Percentiles rank a stretch among this genome's conserved stretches.
These are phyloP conservation scores for Hemicentrotus pulcherrimus DNA, from an alignment of 35 echinoderm and acorn worm genomes.

Conservation along the genomic window DNA sequence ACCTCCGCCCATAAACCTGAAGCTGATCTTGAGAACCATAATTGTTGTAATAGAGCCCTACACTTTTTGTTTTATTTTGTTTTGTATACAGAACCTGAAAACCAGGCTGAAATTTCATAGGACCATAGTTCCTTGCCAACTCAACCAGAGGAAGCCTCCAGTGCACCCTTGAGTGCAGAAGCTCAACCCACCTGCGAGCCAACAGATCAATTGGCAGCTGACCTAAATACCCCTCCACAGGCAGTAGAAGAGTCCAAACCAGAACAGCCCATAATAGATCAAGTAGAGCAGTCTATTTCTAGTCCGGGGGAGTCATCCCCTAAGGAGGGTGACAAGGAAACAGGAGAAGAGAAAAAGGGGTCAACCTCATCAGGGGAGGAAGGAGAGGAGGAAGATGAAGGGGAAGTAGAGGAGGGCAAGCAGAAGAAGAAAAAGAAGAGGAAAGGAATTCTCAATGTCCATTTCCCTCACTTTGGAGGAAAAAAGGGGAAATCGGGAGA, in stretches of 20 bases:
- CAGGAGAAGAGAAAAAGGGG: not conserved
- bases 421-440: slow-evolving; percentile 27
- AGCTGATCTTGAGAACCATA: no score
- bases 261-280: not conserved
- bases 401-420: not conserved
- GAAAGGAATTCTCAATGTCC: slow-evolving; percentile 44
- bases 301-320: not conserved
- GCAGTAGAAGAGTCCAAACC: not conserved
- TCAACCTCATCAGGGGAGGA: slow-evolving; percentile 20
- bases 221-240: not conserved
- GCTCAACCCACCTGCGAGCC: not conserved
- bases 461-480: slow-evolving; percentile 45
- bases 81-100: not conserved
- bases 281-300: not conserved
- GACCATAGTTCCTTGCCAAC: not conserved
- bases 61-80: no score
- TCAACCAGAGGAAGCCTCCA: not conserved
- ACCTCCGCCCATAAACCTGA: no score
- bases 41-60: no score
- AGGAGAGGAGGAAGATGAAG: slow-evolving; percentile 43
- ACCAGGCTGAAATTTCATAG: not conserved
- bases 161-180: not conserved
- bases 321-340: not conserved
- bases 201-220: not conserved
- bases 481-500: not conserved